Conservation (phyloP, 1,140 invertebrate genomes). For the Adoxophyes honmai region DNA sequence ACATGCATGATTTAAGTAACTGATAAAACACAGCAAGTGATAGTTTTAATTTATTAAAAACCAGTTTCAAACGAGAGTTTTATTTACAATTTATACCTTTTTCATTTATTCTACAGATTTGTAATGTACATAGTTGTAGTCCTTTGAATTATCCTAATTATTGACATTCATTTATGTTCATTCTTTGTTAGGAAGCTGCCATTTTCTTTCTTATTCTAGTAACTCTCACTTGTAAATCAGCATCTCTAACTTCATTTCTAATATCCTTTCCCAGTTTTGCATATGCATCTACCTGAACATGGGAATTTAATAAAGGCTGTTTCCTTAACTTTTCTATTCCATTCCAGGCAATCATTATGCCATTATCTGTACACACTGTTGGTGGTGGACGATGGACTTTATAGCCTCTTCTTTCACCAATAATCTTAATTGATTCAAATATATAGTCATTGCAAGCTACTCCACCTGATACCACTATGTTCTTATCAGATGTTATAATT, state of each 20-base stretch:
- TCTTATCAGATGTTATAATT: conserved; percentile 79
- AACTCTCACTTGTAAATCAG: conserved; percentile 46
- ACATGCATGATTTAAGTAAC: conserved; percentile 34
- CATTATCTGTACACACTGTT: conserved; percentile 97
- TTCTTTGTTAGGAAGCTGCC: not conserved
- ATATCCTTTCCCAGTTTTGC: conserved; percentile 47
- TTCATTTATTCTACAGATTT: too few relatives aligned
- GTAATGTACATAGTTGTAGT: too few relatives aligned
- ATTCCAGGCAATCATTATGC: conserved; percentile 99
- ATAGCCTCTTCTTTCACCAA: conserved; percentile 84
- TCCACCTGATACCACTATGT: conserved; percentile 92
- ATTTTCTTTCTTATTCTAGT: conserved; percentile 40
- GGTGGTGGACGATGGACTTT: conserved; percentile 86
- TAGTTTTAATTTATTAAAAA: conserved; percentile 39
- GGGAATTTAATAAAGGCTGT: conserved; percentile 22
- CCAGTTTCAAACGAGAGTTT: not conserved
- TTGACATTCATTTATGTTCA: too few relatives aligned
- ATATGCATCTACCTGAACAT: conserved; percentile 40
- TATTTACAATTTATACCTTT: conserved; percentile 3
- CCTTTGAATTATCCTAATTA: too few relatives aligned
- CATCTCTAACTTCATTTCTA: conserved; percentile 41
- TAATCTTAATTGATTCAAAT: conserved; percentile 80
- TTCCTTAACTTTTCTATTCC: conserved; percentile 86
- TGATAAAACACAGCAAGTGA: conserved; percentile 39
- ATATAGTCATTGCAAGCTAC: conserved; percentile 96